These are phyloP conservation scores for Drosophila gaucha DNA, from an alignment of 2,888 invertebrate species.

Conservation along the genomic window DNA sequence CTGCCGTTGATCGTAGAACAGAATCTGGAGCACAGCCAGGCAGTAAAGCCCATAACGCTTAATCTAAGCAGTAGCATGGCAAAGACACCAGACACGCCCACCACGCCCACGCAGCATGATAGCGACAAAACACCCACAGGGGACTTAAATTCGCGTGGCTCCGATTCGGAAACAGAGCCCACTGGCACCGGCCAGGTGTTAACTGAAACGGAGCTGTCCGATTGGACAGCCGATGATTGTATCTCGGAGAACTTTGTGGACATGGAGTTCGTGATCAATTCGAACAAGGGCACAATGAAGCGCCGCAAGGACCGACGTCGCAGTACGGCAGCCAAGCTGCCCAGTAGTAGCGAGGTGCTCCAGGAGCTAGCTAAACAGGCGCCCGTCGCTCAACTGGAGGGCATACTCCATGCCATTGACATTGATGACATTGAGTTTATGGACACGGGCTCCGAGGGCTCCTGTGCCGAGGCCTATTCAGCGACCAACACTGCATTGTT, in stretches of 20 bases:
- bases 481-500: constrained; percentile 86
- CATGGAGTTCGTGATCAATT: constrained; percentile 87
- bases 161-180: constrained; percentile 89
- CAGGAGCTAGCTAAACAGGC: constrained; percentile 72
- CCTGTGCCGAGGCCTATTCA: constrained; percentile 88
- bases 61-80: constrained; percentile 65
- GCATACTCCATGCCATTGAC: constrained; percentile 86
- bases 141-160: constrained; percentile 84
- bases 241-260: constrained; percentile 91
- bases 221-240: constrained; percentile 93
- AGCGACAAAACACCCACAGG: constrained; percentile 84
- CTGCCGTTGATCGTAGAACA: constrained; percentile 83
- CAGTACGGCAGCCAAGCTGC: constrained; percentile 78
- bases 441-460: constrained; percentile 94
- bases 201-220: constrained; percentile 94
- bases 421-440: constrained; percentile 93
- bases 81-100: constrained; percentile 63
- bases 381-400: constrained; percentile 82
- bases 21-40: constrained; percentile 67
- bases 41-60: constrained; percentile 79
- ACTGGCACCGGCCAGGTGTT: constrained; percentile 87
- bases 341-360: constrained; percentile 69
- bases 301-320: constrained; percentile 81
- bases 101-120: constrained; percentile 71
- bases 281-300: constrained; percentile 85